Conservation (phyloP, 2,888 invertebrate genomes). For the Stenichneumon culpator region DNA sequence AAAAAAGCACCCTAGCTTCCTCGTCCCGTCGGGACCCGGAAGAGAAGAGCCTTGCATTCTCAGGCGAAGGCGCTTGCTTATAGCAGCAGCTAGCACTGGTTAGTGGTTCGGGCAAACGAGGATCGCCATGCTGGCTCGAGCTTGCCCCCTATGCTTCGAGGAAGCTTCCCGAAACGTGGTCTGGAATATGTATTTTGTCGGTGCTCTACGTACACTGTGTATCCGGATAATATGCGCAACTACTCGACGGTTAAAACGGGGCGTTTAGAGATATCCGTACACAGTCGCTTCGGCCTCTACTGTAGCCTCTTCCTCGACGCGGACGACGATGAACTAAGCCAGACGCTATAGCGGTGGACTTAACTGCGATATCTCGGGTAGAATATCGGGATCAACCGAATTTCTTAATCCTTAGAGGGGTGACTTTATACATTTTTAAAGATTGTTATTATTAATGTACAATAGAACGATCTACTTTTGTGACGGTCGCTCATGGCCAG, state of each 20-base stretch:
- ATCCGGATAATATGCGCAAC: slow-evolving; percentile 17
- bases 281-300: background rate
- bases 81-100: background rate
- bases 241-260: background rate
- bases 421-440: background rate
- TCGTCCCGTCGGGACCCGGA: slow-evolving; percentile 37
- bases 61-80: slow-evolving; percentile 12
- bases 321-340: background rate
- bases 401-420: background rate
- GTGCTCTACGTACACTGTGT: background rate
- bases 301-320: background rate
- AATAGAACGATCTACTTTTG: background rate
- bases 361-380: background rate
- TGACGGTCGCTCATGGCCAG: background rate
- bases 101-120: slow-evolving; percentile 9
- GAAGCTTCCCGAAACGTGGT: slow-evolving; percentile 17
- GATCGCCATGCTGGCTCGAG: slow-evolving; percentile 4
- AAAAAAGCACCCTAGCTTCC: slow-evolving; percentile 73
- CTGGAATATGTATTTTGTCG: slow-evolving; percentile 22
- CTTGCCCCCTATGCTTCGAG: background rate
- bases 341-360: background rate
- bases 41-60: slow-evolving; percentile 40
- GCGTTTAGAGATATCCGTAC: background rate
- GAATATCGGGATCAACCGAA: background rate
- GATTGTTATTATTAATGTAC: no score